Evolutionary conservation across 2,797 vertebrate genomes (phyloP), one percentile per base, ranked within the genome.

Genomic region (Spatula versicolor): DNA sequence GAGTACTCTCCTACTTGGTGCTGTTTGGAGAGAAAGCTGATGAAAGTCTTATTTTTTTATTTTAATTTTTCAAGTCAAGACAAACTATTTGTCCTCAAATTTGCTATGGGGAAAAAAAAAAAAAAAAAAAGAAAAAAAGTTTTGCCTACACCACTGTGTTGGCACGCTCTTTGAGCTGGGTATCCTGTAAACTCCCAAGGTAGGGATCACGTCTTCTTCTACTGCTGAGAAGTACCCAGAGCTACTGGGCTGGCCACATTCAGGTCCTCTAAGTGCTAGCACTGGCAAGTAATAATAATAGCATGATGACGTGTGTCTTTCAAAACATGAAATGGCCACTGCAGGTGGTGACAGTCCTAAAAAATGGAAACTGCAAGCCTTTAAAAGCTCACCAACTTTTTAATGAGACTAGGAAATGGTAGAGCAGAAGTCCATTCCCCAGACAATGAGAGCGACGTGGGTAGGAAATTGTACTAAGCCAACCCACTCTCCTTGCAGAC

Each of bases 391-490:
- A 84, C 83, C 48, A 88, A 74, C 46, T 71, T 95, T 93, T 94
- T 95, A 92, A 96, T 86, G 76, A 92, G 69, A 80, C 63, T 68
- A 85, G 78, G 90, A 94, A 95, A 71, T 46, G 28, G 58, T 30
- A 80, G 56, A 96, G 83, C 80, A 94, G 56, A 79, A 95, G 81
- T 90, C 69, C 69, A 19, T 94, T 96, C 94, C 94, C 95, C 86
- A 83, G 75, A 77, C 0, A 3, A 92, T 48, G 88, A 66, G 52
- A 80, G 33, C 1, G 0, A 93, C 91, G 88, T 0, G 30, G 83
- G 39, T 81, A 96, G 92, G 92, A 97, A 97, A 96, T 94, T 85
- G 93, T 93, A 83, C 48, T 73, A 90, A 88, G 86, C 43, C 83
- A 93, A 81, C 64, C n/a, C 0, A 0, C 82, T 88, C 63, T 93